Evolutionary conservation across 2,113 vertebrate species (phyloP).

Genomic region (Petaurus breviceps): DNA sequence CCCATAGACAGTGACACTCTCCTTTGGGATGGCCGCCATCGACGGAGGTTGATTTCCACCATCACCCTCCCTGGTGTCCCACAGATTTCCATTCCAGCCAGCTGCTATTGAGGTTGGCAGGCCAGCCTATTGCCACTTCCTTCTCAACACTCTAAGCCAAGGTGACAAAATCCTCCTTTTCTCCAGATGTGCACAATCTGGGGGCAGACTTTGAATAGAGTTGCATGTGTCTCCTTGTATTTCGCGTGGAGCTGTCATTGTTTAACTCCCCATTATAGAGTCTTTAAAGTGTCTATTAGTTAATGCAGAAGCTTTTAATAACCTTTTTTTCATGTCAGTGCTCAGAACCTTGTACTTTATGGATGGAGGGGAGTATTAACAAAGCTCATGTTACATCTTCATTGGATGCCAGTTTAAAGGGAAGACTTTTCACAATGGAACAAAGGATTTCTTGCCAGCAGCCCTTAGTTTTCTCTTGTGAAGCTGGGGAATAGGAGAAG

Average conservation of each 20-base stretch:
- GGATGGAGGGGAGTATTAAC: background rate
- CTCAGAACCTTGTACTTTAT: constrained; percentile 21
- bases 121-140: background rate
- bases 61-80: background rate
- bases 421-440: background rate
- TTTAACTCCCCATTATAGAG: background rate
- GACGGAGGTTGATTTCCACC: accelerated
- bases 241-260: accelerated
- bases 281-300: background rate
- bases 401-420: constrained; percentile 3
- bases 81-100: background rate
- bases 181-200: background rate
- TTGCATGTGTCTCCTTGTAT: background rate
- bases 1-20: background rate
- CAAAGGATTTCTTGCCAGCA: background rate
- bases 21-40: background rate
- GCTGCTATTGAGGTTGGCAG: constrained; percentile 12
- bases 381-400: background rate
- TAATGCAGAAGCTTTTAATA: background rate
- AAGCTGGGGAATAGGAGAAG: background rate
- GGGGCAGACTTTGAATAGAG: constrained; percentile 31
- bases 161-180: background rate
- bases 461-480: background rate
- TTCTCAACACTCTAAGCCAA: background rate
- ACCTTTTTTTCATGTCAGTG: background rate